Evolutionary conservation across 2,888 invertebrate species (phyloP).

Genomic region (Cerceris ruficornis): DNA sequence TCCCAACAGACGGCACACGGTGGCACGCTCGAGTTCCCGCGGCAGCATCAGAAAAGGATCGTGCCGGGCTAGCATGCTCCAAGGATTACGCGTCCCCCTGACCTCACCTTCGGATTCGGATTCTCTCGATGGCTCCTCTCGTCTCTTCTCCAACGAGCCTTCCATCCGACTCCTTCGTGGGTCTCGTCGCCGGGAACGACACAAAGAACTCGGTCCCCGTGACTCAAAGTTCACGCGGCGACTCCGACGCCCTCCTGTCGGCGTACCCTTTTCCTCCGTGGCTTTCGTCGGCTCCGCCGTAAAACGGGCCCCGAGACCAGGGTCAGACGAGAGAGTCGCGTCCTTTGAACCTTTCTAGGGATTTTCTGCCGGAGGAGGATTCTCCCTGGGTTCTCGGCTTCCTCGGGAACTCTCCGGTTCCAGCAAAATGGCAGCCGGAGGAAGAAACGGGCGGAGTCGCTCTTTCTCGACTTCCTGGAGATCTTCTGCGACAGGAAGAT

Average conservation of each 20-base stretch:
- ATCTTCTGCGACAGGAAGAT: no score
- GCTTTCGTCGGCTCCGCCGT: slow-evolving; percentile 11
- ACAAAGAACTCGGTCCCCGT: slow-evolving; percentile 16
- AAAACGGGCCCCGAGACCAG: slow-evolving; percentile 31
- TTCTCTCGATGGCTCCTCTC: slow-evolving; percentile 54
- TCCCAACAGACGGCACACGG: slow-evolving; percentile 8
- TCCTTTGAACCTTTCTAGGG: slow-evolving; percentile 47
- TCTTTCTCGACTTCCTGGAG: no score
- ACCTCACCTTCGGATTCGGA: slow-evolving; percentile 41
- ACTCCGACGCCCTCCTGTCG: not conserved
- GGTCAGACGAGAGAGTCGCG: slow-evolving; percentile 28
- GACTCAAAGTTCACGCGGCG: slow-evolving; percentile 43
- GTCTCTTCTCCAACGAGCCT: slow-evolving; percentile 11
- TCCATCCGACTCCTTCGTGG: slow-evolving; percentile 34
- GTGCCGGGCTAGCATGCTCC: slow-evolving; percentile 73
- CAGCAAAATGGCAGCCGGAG: no score
- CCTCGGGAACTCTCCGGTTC: slow-evolving; percentile 5
- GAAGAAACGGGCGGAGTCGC: no score
- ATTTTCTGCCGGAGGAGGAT: slow-evolving; percentile 9
- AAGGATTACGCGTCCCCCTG: slow-evolving; percentile 75
- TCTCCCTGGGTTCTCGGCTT: slow-evolving; percentile 14
- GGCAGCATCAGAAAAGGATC: slow-evolving; percentile 72
- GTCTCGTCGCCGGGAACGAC: slow-evolving; percentile 12
- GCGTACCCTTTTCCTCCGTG: slow-evolving; percentile 16
- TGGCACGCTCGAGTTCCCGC: slow-evolving; percentile 26